These are phyloP conservation scores for Neodon shergylaensis DNA, from an alignment of 2,113 vertebrate genomes.

Conservation along the genomic window DNA sequence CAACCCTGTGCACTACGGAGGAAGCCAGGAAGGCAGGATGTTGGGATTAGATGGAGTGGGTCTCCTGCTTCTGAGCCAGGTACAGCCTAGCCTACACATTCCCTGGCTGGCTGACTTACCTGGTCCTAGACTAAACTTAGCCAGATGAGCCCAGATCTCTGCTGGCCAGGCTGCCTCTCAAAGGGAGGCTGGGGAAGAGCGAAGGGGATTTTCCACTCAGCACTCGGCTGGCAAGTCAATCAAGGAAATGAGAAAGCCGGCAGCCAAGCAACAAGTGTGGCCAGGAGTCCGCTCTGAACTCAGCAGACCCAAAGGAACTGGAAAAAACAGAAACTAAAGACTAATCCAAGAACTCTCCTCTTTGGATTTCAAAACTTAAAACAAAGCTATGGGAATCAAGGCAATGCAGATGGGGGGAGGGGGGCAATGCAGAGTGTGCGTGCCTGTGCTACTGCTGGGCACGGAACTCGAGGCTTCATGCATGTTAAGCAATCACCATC, in stretches of 20 bases:
- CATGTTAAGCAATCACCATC: neutral
- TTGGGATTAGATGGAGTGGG: neutral
- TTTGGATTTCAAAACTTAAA: conserved; percentile 34
- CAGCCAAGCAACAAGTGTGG: neutral
- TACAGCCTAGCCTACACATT: neutral
- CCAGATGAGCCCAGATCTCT: neutral
- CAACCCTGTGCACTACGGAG: neutral
- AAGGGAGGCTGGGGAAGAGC: neutral
- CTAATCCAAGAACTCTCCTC: neutral
- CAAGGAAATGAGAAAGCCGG: neutral
- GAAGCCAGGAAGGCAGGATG: neutral
- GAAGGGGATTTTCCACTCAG: neutral
- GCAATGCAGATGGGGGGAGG: neutral
- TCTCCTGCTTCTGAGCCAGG: neutral
- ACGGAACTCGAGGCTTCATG: no score
- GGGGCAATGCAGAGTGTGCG: no score
- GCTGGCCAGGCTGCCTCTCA: neutral
- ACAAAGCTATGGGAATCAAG: neutral
- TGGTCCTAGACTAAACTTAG: neutral
- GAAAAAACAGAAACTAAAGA: neutral
- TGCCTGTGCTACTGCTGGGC: neutral
- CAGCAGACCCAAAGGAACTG: neutral
- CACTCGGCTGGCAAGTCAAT: neutral
- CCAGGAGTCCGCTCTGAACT: neutral
- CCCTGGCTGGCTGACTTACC: neutral